These are phyloP conservation scores for Notoglanidium macrostoma DNA, from an alignment of 2,797 vertebrate species.

Conservation along the genomic window DNA sequence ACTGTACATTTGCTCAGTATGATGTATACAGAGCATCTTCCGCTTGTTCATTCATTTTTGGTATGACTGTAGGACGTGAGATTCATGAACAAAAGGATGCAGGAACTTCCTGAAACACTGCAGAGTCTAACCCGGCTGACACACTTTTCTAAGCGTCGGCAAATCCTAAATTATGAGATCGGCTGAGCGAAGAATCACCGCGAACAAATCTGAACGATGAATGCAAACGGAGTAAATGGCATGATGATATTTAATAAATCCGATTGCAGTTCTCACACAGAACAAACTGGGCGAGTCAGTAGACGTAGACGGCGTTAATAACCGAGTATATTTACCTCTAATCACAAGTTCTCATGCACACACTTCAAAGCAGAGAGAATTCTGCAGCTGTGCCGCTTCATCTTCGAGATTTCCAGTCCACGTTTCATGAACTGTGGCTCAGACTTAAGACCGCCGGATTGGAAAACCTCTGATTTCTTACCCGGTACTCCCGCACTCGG, in stretches of 20 bases:
- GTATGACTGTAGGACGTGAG: neutral
- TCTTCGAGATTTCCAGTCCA: neutral
- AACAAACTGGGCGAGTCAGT: neutral
- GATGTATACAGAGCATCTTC: neutral
- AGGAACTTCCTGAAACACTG: neutral
- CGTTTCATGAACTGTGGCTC: neutral
- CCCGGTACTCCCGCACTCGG: neutral
- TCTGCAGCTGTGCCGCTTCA: neutral
- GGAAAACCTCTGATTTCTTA: neutral
- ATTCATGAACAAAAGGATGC: neutral
- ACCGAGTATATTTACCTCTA: neutral
- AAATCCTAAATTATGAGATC: neutral
- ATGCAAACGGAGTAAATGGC: neutral
- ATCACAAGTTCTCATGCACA: neutral
- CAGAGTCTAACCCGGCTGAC: neutral
- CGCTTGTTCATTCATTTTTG: neutral
- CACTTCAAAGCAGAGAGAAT: neutral
- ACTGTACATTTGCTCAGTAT: neutral
- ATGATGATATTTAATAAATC: neutral
- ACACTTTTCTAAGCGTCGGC: neutral
- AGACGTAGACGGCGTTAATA: neutral
- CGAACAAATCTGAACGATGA: slow-evolving; percentile 4
- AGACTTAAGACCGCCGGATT: neutral
- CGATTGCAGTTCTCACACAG: neutral
- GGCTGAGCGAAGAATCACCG: slow-evolving; percentile 8